Base-by-base conservation (phyloP, 2,888 invertebrate species). In the Melikaiella ostensackeni region DNA sequence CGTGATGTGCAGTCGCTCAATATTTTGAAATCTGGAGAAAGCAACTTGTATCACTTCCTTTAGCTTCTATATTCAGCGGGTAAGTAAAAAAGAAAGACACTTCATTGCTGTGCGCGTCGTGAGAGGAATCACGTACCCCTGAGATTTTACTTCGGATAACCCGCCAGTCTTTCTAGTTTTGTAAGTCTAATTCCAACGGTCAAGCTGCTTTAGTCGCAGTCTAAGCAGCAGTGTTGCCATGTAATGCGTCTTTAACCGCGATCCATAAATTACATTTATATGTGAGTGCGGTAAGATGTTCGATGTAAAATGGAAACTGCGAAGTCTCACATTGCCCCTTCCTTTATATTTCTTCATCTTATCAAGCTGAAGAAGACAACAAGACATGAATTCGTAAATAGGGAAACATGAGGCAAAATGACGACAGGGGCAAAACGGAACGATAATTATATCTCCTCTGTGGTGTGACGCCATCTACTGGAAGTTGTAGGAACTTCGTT, bases 211-310 rank as follows among this genome's bases (percentile, higher is more conserved):
- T 70, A 55, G n/a, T 33, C 33, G 27, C n/a, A 5, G 57, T 57
- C 2, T 13, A 57, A 57, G 24, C 13, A 16, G 24, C 57, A 27
- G 70, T 27, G 7, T 30, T 70, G 33, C 74, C 80, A 81, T 81
- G 82, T 82, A 84, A 83, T 84, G 82, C 80, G 82, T 81, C 75
- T 79, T 75, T 79, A 80, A 79, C 83, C 82, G 82, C 82, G 77
- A 82, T 83, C 80, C 82, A 84, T 84, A 83, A 83, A 84, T 84
- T 83, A 82, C 79, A 82, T 80, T 83, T 55, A 62, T 57, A 75
- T 42, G n/a, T 73, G 62, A 59, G 30, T 75, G 33, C 13, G 13
- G 78, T 46, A 75, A 75, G 73, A 70, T 74, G 11, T 50, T 70
- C 8, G 70, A 50, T 33, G 75, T 21, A 42, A 75, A 75, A 76